Evolutionary conservation across 2,888 invertebrate species (phyloP).

Genomic region (Hermodice carunculata): DNA sequence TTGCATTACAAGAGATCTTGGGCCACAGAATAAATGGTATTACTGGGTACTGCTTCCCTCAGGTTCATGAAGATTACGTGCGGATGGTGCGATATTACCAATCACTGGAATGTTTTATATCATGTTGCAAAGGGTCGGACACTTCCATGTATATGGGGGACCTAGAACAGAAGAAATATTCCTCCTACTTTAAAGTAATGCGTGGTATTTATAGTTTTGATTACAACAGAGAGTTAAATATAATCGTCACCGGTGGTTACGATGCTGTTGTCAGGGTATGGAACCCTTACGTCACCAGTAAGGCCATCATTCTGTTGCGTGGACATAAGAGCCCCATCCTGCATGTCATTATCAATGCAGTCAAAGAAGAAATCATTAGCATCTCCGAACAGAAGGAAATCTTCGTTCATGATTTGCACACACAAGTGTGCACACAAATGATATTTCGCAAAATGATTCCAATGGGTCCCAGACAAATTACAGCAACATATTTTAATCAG

Average conservation of each 20-base stretch:
- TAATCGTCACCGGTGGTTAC: slow-evolving; percentile 73
- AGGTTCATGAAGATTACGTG: slow-evolving; percentile 78
- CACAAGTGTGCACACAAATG: slow-evolving; percentile 79
- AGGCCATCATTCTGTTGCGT: slow-evolving; percentile 76
- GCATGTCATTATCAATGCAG: slow-evolving; percentile 78
- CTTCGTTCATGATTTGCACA: slow-evolving; percentile 82
- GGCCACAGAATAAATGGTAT: slow-evolving; percentile 69
- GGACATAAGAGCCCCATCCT: slow-evolving; percentile 79
- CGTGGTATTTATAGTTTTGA: slow-evolving; percentile 69
- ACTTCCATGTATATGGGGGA: slow-evolving; percentile 77
- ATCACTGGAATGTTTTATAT: slow-evolving; percentile 78
- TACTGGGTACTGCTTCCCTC: slow-evolving; percentile 70
- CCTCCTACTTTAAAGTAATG: slow-evolving; percentile 70
- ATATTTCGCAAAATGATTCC: slow-evolving; percentile 22
- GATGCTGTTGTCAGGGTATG: slow-evolving; percentile 83
- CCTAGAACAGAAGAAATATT: slow-evolving; percentile 72
- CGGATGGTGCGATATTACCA: slow-evolving; percentile 79
- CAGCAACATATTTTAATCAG: background rate
- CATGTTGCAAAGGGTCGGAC: slow-evolving; percentile 76
- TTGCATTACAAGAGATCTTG: slow-evolving; percentile 16
- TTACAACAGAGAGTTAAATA: slow-evolving; percentile 56
- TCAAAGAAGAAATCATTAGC: slow-evolving; percentile 79
- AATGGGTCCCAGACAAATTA: background rate
- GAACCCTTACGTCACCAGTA: slow-evolving; percentile 83
- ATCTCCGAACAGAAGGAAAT: slow-evolving; percentile 80